A percentile compares a stretch with the other conserved stretches of the same genome.
Conservation (phyloP, 1,140 invertebrate species). For the Linepithema humile region DNA sequence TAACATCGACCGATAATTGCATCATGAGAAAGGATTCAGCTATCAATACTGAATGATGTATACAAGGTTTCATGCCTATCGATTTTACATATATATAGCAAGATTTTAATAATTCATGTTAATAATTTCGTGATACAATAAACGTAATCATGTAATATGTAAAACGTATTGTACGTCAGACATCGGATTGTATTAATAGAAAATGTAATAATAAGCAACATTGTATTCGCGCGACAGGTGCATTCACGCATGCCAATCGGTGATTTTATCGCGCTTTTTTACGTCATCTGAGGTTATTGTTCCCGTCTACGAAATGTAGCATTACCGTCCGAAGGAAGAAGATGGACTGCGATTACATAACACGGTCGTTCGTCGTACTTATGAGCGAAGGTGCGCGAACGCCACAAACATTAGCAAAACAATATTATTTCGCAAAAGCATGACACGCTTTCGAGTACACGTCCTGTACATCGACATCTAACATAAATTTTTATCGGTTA, state of each 20-base stretch:
- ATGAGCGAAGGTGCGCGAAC: constrained; percentile 13
- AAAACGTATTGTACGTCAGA: not conserved
- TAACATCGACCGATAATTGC: not conserved
- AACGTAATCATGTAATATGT: not conserved
- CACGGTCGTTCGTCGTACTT: not conserved
- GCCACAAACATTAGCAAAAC: constrained; percentile 23
- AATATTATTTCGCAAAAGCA: constrained; percentile 33
- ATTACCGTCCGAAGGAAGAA: not conserved
- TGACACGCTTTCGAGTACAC: constrained; percentile 12
- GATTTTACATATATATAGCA: too few relatives aligned
- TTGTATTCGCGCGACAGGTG: not conserved
- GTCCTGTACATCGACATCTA: not conserved
- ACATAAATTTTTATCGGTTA: not conserved
- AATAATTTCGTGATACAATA: too few relatives aligned
- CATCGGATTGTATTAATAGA: not conserved
- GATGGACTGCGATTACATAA: constrained; percentile 7
- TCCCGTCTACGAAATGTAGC: constrained; percentile 19
- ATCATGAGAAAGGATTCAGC: constrained; percentile 9
- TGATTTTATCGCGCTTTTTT: constrained; percentile 8
- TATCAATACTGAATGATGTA: not conserved
- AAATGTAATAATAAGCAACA: not conserved
- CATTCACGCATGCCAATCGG: not conserved
- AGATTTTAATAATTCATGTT: not conserved
- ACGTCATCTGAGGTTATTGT: constrained; percentile 27
- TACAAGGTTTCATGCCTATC: not conserved